These are phyloP conservation scores for Chloroceryle aenea DNA, from an alignment of 2,113 vertebrate genomes.

Conservation along the genomic window DNA sequence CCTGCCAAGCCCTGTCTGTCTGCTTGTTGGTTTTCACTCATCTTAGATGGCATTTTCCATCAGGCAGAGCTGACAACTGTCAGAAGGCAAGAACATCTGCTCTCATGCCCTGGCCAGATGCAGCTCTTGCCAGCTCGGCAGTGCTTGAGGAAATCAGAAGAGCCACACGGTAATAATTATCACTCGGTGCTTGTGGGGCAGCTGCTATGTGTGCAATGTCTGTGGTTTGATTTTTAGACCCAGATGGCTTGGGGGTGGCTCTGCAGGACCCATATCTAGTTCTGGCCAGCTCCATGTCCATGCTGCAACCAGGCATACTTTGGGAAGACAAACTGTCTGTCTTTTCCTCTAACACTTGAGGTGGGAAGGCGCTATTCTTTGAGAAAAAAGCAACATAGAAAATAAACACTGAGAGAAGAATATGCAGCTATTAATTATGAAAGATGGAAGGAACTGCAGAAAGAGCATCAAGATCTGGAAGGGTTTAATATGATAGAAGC, in stretches of 20 bases:
- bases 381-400: background rate
- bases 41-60: conserved; percentile 4
- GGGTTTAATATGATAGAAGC: background rate
- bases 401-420: background rate
- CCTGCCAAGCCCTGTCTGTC: background rate
- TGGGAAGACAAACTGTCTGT: background rate
- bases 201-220: background rate
- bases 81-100: conserved; percentile 34
- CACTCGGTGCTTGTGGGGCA: background rate
- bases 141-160: background rate
- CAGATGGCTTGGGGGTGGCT: background rate
- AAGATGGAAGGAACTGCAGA: background rate
- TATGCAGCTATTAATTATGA: background rate
- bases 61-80: background rate
- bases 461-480: background rate
- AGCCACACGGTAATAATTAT: background rate
- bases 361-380: background rate
- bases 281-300: background rate
- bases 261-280: background rate
- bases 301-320: background rate
- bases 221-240: conserved; percentile 37
- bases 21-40: background rate
- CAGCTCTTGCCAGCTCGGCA: background rate
- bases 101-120: background rate
- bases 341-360: background rate